Conservation (phyloP, 2,888 invertebrate species). For the Zhuqinia jingwanae region DNA sequence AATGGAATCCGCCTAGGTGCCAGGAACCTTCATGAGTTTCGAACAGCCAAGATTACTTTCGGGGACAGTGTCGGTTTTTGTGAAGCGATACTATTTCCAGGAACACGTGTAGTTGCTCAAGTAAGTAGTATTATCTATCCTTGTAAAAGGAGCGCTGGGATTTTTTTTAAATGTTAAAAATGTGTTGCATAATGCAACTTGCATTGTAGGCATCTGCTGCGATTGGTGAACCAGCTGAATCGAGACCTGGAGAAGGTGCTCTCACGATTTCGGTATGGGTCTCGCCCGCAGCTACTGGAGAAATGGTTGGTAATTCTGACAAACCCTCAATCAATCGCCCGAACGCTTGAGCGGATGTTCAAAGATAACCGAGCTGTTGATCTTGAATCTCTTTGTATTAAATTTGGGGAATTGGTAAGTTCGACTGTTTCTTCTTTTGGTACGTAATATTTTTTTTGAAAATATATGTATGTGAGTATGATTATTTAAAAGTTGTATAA, state of each 20-base stretch:
- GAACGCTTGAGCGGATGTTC: conserved; percentile 76
- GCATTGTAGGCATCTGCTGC: conserved; percentile 73
- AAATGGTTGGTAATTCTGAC: conserved; percentile 76
- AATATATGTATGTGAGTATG: neutral
- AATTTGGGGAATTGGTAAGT: conserved; percentile 78
- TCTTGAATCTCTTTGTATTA: conserved; percentile 78
- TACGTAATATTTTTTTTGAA: neutral
- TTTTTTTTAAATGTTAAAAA: too few species aligned
- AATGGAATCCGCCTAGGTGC: conserved; percentile 76
- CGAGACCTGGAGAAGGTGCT: conserved; percentile 77
- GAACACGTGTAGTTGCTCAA: conserved; percentile 76
- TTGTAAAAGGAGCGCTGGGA: too few species aligned
- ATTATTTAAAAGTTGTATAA: too few species aligned
- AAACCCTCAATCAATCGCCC: conserved; percentile 76
- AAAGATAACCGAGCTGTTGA: conserved; percentile 78
- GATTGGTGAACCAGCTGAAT: conserved; percentile 77
- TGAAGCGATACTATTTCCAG: conserved; percentile 76
- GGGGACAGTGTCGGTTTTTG: conserved; percentile 76
- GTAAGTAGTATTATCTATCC: too few species aligned
- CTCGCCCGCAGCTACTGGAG: conserved; percentile 78
- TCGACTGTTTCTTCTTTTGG: neutral
- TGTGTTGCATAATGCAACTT: conserved; percentile 23
- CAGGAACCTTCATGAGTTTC: conserved; percentile 71
- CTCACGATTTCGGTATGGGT: conserved; percentile 78
- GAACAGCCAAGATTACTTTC: conserved; percentile 70